Evolutionary conservation across 2,888 invertebrate genomes (phyloP), one percentile per base, ranked within the genome.

Genomic region (Blomia tropicalis): DNA sequence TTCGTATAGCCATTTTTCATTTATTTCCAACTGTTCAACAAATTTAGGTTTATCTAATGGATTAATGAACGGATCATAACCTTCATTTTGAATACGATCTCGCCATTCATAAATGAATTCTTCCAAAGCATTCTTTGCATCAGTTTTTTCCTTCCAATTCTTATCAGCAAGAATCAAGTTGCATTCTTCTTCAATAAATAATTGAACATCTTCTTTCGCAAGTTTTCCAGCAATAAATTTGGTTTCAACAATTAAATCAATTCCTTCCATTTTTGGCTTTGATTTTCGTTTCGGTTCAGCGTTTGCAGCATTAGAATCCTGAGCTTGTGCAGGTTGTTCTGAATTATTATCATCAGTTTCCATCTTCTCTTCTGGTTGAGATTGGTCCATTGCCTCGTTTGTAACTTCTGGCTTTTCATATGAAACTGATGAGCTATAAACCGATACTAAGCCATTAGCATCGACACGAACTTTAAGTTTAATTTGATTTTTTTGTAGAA

Each of bases 101-200:
- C 98, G 81, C 75, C 95, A 80, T 70, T 95, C 95, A 73, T 99
- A 99, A 31, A 98, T 91, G 72, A 92, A 98, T 75, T 98, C 98
- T 74, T 98, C 98, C 0, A 99, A 80, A 2, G 92, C 87, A 75
- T 98, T 98, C 71, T 93, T 86, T 1, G 91, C 90, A 75, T 96
- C 95, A 4, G 88, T 84, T 58, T 93, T 82, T 72, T 93, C 90
- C 70, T 91, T 93, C 76, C 96, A 96, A 72, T 87, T 84, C 65
- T 83, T 81, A 74, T 98, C 96, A 70, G 85, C 84, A 61, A 81
- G 79, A 70, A 85, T 81, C 85, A 87, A 85, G 74, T 83, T 83
- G 65, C 79, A 78, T 84, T 87, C 71, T 25, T 71, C 68, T 53
- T 66, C 47, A 22, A 43, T 43, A 17, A 62, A 66, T 19, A 56